A percentile compares a stretch with the other conserved stretches of the same genome.
These are phyloP conservation scores for Tenualosa ilisha DNA, from an alignment of 2,797 vertebrate species.

Conservation along the genomic window DNA sequence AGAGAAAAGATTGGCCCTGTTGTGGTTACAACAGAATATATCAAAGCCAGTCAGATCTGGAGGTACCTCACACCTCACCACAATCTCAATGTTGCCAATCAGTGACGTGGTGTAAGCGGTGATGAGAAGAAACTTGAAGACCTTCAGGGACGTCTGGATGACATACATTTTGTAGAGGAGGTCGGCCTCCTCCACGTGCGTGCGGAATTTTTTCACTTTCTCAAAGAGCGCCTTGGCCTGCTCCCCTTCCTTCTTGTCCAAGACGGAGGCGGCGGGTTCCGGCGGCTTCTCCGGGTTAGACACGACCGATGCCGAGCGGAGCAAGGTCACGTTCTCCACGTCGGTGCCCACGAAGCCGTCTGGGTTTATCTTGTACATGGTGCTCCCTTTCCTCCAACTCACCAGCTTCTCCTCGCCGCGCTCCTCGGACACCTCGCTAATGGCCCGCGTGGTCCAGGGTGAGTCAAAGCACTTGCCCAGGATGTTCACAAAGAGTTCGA, in stretches of 20 bases:
- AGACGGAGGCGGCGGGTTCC: slow-evolving; percentile 67
- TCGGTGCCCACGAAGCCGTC: slow-evolving; percentile 57
- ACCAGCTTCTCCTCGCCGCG: slow-evolving; percentile 74
- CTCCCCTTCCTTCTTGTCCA: slow-evolving; percentile 91
- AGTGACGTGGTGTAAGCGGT: slow-evolving; percentile 79
- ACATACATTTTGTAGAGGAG: slow-evolving; percentile 88
- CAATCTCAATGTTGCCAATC: slow-evolving; percentile 80
- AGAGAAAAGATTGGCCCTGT: slow-evolving; percentile 88
- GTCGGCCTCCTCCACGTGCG: slow-evolving; percentile 86
- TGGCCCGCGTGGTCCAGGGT: slow-evolving; percentile 88
- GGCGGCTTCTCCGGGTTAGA: slow-evolving; percentile 75
- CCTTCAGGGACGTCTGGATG: slow-evolving; percentile 83
- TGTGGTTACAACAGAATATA: slow-evolving; percentile 88
- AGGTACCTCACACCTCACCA: slow-evolving; percentile 82
- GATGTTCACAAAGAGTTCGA: slow-evolving; percentile 88
- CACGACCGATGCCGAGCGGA: slow-evolving; percentile 65
- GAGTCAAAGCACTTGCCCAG: slow-evolving; percentile 90
- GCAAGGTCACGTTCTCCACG: slow-evolving; percentile 57
- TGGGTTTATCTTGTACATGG: slow-evolving; percentile 54
- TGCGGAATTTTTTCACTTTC: slow-evolving; percentile 89
- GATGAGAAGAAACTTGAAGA: slow-evolving; percentile 83
- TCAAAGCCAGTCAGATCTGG: slow-evolving; percentile 85
- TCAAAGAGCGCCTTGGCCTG: slow-evolving; percentile 92
- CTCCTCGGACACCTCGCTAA: slow-evolving; percentile 88
- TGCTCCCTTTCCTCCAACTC: slow-evolving; percentile 64